Base-by-base conservation (phyloP, 2,797 vertebrate genomes). In the Esox masquinongy region DNA sequence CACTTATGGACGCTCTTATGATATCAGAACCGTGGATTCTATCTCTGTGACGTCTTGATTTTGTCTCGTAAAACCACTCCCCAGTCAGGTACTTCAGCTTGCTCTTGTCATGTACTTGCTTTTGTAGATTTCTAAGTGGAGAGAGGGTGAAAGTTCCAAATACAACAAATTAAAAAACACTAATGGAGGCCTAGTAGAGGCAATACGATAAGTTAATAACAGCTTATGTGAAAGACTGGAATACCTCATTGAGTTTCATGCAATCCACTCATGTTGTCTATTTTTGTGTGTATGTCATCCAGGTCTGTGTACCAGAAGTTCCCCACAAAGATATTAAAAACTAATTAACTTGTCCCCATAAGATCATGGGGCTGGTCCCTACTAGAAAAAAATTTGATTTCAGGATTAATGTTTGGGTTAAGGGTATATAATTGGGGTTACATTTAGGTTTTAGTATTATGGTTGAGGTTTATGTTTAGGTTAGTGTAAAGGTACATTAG, bases 21-120 rank as follows among this genome's bases (percentile, higher is more conserved):
- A 99, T 94, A 79, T 99, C 97, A 0, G 96, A 90, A 49, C 96
- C 97, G 0, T 98, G 95, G 80, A 96, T 95, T 80, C 90, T 95
- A 43, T 98, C 96, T 86, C 90, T 92, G 85, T 99, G 97, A 36
- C 97, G 95, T 81, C 90, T 95, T 5, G 94, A 94, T 75, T 98
- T 99, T 29, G 95, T 95, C 87, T 99, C 95, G 5, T 99, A 99
- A 93, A 99, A 99, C 98, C 98, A 99, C 3, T 99, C 96, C 63
- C 98, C 98, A 0, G 94, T 98, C 95, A 98, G 93, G 79, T 95
- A 96, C 91, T 93, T 98, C 15, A 98, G 90, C 80, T 93, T 94
- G 74, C 82, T 78, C 36, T 77, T 91, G 80, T 98, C 94, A 19
- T 78, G 89, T 74, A 93, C 79, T 1, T 91, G 93, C 87, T 90